Conservation (phyloP, 1,140 invertebrate genomes). For the Diorhabda sublineata region DNA sequence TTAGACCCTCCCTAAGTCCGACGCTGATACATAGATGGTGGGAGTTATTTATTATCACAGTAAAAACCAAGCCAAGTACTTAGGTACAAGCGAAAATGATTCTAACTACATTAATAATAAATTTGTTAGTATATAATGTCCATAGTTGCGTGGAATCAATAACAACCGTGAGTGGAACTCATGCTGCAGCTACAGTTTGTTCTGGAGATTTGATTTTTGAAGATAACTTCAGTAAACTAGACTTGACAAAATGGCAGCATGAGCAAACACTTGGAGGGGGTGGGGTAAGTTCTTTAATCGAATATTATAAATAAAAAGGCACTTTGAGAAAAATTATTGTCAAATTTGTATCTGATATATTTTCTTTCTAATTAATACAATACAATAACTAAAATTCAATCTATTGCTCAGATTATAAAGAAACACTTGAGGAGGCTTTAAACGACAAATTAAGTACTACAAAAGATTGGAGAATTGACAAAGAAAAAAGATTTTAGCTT, state of each 20-base stretch:
- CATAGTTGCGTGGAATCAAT: neutral
- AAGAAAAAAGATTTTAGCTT: too few relatives aligned
- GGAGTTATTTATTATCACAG: too few relatives aligned
- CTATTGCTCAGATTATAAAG: too few relatives aligned
- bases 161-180: constrained; percentile 10
- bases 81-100: too few relatives aligned
- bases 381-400: too few relatives aligned
- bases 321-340: too few relatives aligned
- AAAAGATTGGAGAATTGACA: neutral
- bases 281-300: constrained; percentile 52
- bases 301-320: neutral
- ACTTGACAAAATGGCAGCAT: constrained; percentile 62
- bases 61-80: too few relatives aligned
- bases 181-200: constrained; percentile 35
- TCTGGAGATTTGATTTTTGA: constrained; percentile 59
- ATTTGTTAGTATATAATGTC: neutral
- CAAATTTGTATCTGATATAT: too few relatives aligned
- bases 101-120: too few relatives aligned
- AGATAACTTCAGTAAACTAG: constrained; percentile 61
- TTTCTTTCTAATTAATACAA: too few relatives aligned
- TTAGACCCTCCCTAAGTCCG: too few relatives aligned
- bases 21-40: too few relatives aligned
- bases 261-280: constrained; percentile 63
- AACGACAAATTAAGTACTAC: neutral
- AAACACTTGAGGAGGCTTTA: neutral